phyloP scores from a whole-genome alignment of 2,113 vertebrate genomes.

The Corythaeola cristata region DNA sequence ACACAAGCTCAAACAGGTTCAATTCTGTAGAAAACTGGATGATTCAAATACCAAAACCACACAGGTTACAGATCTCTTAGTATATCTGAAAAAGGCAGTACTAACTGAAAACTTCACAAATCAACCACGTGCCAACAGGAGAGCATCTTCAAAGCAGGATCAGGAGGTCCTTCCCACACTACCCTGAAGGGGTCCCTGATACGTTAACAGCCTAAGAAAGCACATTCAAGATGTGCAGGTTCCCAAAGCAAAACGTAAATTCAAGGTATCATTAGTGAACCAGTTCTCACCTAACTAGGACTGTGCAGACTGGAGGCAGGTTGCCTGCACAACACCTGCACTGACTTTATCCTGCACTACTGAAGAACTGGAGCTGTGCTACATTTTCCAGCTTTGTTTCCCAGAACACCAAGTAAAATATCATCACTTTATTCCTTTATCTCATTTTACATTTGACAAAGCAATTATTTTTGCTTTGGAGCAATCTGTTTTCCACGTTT shows the following conservation, averaged over 20 bases:
- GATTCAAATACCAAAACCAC: not conserved
- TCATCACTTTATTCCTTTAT: not conserved
- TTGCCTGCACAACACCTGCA: not conserved
- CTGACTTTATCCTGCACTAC: not conserved
- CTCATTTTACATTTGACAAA: not conserved
- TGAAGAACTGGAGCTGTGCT: not conserved
- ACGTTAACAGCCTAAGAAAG: not conserved
- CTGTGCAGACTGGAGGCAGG: not conserved
- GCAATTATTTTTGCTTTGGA: not conserved
- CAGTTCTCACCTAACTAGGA: not conserved
- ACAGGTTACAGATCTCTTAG: not conserved
- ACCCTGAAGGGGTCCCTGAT: not conserved
- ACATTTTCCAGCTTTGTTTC: not conserved
- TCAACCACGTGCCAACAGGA: not conserved
- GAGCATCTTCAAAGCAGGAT: not conserved
- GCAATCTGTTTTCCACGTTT: not conserved
- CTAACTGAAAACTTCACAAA: not conserved
- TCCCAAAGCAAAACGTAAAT: not conserved
- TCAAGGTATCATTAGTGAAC: not conserved
- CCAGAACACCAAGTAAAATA: not conserved
- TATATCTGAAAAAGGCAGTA: not conserved
- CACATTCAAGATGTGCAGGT: not conserved
- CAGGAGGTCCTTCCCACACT: not conserved
- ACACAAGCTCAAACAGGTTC: not conserved
- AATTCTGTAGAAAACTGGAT: not conserved